Evolutionary conservation across 2,888 invertebrate genomes (phyloP).

Genomic region (Cataglyphis rosenhaueri): DNA sequence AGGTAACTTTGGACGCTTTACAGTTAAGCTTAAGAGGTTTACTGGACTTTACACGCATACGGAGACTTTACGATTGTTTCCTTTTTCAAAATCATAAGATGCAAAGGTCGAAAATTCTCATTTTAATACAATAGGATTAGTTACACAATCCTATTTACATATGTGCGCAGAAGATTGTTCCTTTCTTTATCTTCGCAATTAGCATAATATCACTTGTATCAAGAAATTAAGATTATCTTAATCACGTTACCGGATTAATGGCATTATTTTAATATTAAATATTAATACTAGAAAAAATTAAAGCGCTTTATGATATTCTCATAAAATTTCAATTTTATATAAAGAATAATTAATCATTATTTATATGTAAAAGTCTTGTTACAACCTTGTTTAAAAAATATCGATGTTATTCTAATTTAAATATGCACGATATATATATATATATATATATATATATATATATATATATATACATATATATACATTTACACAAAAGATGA

Average conservation of each 20-base stretch:
- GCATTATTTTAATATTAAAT: neutral
- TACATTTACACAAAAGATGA: slow-evolving; percentile 40
- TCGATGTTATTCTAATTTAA: neutral
- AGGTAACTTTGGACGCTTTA: slow-evolving; percentile 80
- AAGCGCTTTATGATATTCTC: neutral
- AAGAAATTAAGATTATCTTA: neutral
- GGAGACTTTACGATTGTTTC: slow-evolving; percentile 72
- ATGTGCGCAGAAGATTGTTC: neutral
- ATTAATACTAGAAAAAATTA: slow-evolving; percentile 17
- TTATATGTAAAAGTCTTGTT: neutral
- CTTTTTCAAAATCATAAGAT: slow-evolving; percentile 62
- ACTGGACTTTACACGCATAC: slow-evolving; percentile 74
- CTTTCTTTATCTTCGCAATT: neutral
- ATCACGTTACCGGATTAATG: neutral
- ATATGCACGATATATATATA: neutral
- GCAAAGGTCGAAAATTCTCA: slow-evolving; percentile 62
- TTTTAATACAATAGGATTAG: slow-evolving; percentile 69
- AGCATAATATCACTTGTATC: neutral
- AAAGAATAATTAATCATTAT: neutral
- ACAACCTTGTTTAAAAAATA: neutral
- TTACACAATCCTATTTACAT: slow-evolving; percentile 50
- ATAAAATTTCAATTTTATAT: neutral
- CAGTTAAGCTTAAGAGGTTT: slow-evolving; percentile 82
- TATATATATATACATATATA: slow-evolving; percentile 16
- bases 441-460: slow-evolving; percentile 2